These are phyloP conservation scores for Manis javanica DNA, from an alignment of 2,797 vertebrate genomes.

Conservation along the genomic window DNA sequence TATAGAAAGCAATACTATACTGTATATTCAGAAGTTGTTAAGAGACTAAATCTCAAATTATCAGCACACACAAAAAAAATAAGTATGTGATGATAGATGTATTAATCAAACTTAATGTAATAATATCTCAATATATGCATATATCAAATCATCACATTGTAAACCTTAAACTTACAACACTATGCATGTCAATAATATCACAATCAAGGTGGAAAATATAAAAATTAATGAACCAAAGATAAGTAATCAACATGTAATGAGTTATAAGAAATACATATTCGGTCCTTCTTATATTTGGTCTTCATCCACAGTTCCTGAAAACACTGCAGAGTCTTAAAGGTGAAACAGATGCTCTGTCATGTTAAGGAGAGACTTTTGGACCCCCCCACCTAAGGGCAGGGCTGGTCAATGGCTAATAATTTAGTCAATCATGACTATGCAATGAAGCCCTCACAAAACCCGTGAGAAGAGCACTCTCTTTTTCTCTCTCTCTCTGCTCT, in stretches of 20 bases:
- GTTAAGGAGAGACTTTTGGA: too few species aligned
- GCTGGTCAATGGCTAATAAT: too few species aligned
- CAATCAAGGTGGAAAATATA: neutral
- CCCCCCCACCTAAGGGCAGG: too few species aligned
- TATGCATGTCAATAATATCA: neutral
- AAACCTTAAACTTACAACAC: neutral
- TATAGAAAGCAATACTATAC: neutral
- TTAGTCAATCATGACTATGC: too few species aligned
- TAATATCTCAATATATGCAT: neutral
- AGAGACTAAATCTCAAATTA: neutral
- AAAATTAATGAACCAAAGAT: neutral
- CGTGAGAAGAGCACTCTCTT: too few species aligned
- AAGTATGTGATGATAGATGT: neutral
- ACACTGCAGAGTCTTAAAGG: too few species aligned
- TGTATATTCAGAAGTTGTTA: neutral
- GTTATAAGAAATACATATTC: too few species aligned
- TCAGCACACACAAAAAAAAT: neutral
- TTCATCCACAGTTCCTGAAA: too few species aligned
- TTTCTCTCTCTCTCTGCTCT: too few species aligned
- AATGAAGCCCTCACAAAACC: too few species aligned
- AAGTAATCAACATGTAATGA: neutral
- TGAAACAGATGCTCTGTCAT: too few species aligned
- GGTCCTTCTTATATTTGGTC: too few species aligned
- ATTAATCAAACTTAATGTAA: neutral
- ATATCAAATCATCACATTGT: neutral